Conservation (phyloP, 2,113 vertebrate genomes). For the Malaclemys terrapin region DNA sequence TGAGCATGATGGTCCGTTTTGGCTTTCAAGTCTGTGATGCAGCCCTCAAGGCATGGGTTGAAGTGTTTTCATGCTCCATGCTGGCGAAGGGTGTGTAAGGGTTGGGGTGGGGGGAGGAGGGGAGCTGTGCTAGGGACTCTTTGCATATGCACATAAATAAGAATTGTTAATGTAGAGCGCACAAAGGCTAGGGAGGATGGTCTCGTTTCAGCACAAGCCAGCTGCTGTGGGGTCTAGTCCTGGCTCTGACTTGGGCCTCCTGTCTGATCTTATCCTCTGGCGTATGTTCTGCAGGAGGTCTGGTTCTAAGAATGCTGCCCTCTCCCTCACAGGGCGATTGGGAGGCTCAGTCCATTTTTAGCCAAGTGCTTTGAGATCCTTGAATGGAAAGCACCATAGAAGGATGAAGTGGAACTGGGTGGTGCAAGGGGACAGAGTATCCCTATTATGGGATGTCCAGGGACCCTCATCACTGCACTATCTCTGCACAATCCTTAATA, state of each 20-base stretch:
- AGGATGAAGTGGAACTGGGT: neutral
- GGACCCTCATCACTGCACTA: neutral
- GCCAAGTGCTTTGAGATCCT: neutral
- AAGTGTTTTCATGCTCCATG: neutral
- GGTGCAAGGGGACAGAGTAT: neutral
- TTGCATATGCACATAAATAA: too few species aligned
- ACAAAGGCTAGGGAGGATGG: neutral
- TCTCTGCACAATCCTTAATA: neutral
- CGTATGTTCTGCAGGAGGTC: too few species aligned
- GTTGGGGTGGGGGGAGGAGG: too few species aligned
- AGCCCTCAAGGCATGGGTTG: neutral
- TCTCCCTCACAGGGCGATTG: too few species aligned
- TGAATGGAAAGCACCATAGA: neutral
- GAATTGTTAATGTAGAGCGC: too few species aligned
- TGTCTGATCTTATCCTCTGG: neutral
- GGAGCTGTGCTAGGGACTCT: neutral
- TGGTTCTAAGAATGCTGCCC: too few species aligned
- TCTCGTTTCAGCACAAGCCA: neutral
- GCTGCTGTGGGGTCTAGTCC: neutral
- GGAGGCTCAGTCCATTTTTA: neutral
- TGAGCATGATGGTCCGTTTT: neutral
- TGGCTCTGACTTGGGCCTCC: neutral
- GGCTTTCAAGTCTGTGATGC: neutral
- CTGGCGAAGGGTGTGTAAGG: neutral
- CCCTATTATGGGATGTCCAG: neutral